phyloP scores from a whole-genome alignment of 2,888 invertebrate species.

The Nasonovia ribisnigri region DNA sequence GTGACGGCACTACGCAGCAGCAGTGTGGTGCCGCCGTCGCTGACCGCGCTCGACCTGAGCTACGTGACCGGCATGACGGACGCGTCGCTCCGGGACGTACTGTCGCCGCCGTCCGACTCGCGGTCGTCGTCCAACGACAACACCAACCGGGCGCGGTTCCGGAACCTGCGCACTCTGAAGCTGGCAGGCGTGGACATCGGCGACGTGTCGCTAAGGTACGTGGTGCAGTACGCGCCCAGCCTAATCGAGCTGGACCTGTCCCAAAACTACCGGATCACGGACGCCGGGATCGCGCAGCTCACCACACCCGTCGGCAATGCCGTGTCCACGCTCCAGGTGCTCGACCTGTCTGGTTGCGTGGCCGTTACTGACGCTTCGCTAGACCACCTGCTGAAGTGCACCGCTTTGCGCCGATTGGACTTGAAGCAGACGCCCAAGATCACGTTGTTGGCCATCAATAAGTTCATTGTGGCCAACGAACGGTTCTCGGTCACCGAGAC shows the following conservation, averaged over 20 bases:
- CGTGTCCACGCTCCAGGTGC: slow-evolving; percentile 76
- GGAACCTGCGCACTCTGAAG: slow-evolving; percentile 81
- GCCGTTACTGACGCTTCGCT: slow-evolving; percentile 85
- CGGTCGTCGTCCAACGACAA: slow-evolving; percentile 82
- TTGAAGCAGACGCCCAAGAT: slow-evolving; percentile 85
- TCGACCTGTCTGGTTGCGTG: slow-evolving; percentile 86
- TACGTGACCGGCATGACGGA: slow-evolving; percentile 90
- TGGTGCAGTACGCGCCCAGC: slow-evolving; percentile 82
- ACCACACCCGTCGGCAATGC: slow-evolving; percentile 80
- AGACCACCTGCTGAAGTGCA: slow-evolving; percentile 81
- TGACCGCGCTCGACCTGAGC: slow-evolving; percentile 84
- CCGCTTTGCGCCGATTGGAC: slow-evolving; percentile 79
- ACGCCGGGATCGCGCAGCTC: slow-evolving; percentile 90
- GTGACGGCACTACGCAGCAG: slow-evolving; percentile 85
- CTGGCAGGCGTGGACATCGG: slow-evolving; percentile 91
- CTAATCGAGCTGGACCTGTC: slow-evolving; percentile 84
- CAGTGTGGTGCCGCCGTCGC: slow-evolving; percentile 78
- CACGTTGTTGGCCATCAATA: slow-evolving; percentile 85
- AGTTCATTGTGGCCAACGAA: slow-evolving; percentile 75
- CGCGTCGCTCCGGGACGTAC: slow-evolving; percentile 84
- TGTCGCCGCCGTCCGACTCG: slow-evolving; percentile 89
- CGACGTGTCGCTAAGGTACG: slow-evolving; percentile 85
- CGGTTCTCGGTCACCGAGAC: slow-evolving; percentile 49
- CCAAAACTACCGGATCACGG: slow-evolving; percentile 88
- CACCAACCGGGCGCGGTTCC: slow-evolving; percentile 82